These are phyloP conservation scores for Rhagoletis zephyria DNA, from an alignment of 1,140 invertebrate species.

Conservation along the genomic window DNA sequence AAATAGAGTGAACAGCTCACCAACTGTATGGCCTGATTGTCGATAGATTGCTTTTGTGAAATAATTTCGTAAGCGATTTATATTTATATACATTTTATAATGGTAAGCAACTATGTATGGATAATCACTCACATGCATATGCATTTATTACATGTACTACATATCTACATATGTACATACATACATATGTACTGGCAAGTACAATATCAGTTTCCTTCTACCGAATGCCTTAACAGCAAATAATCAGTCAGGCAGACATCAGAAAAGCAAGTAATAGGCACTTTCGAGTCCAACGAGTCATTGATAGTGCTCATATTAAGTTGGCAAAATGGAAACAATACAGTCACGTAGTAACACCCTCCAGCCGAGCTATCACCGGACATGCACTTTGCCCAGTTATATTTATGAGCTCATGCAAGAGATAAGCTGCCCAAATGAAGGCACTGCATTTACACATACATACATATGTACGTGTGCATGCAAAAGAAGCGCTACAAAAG, in stretches of 20 bases:
- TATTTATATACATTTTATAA: not conserved
- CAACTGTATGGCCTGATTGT: not conserved
- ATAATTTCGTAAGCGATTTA: slow-evolving; percentile 5
- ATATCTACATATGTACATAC: slow-evolving; percentile 1
- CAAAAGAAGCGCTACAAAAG: slow-evolving; percentile 47
- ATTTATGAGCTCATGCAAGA: not conserved
- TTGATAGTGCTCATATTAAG: slow-evolving; percentile 32
- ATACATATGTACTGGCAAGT: not conserved
- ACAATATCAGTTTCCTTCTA: slow-evolving; percentile 9
- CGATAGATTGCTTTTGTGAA: slow-evolving; percentile 7
- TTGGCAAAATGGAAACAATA: slow-evolving; percentile 33
- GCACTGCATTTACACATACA: not conserved
- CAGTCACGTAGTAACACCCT: not conserved
- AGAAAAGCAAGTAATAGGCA: slow-evolving; percentile 22
- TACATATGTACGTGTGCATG: not conserved
- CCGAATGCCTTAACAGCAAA: not conserved
- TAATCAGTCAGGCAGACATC: not conserved
- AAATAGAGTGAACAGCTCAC: slow-evolving; percentile 1
- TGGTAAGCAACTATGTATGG: no score
- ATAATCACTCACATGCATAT: no score
- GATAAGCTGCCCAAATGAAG: slow-evolving; percentile 22
- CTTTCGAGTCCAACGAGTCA: not conserved
- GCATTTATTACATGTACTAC: not conserved
- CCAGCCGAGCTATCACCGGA: not conserved
- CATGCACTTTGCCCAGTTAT: slow-evolving; percentile 20